Base-by-base conservation (phyloP, 2,888 invertebrate genomes). In the Lysandra coridon region DNA sequence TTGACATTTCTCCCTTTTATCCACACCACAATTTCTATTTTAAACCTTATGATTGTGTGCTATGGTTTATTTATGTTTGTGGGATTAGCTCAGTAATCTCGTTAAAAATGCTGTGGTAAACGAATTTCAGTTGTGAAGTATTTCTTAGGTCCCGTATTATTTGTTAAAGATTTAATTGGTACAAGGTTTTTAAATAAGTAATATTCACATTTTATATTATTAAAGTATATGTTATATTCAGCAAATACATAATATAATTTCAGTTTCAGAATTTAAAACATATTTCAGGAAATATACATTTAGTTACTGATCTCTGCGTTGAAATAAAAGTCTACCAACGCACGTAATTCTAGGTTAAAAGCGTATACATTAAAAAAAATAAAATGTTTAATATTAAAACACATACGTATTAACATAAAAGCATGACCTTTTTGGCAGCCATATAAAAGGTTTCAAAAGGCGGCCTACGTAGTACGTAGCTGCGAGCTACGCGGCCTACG, bases 1-100 rank as follows among this genome's bases (percentile, higher is more conserved):
- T 80, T 83, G 81, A 83, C 81, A 83, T 83, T 83, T 83, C 79
- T 73, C 79, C 80, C 80, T 80, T 49, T 76, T 49, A 30, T 77
- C 49, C 64, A 64, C 10, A 23, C 23, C 30, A 60, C 14, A 73
- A 37, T 64, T 80, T 69, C 1, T 77, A 81, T 79, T 69, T 78
- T 62, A 78, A n/a, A 77, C 78, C 79, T 81, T 79, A 79, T 23
- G 0, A 3, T 12, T 23, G 30, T 0, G 6, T 0, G 0, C 6
- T 73, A 78, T 76, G 73, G 75, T 40, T 78, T n/a, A 57, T 30
- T 33, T n/a, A 81, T 79, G 80, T 80, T 80, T 80, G 81, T 80
- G 23, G 78, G 75, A 80, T 80, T 80, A 77, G 73, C 33, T 57
- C 10, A 53, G 60, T 74, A 69, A 80, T 79, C 78, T 80, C 78